Conservation (phyloP, 2,797 vertebrate genomes). For the Pteronotus mesoamericanus region DNA sequence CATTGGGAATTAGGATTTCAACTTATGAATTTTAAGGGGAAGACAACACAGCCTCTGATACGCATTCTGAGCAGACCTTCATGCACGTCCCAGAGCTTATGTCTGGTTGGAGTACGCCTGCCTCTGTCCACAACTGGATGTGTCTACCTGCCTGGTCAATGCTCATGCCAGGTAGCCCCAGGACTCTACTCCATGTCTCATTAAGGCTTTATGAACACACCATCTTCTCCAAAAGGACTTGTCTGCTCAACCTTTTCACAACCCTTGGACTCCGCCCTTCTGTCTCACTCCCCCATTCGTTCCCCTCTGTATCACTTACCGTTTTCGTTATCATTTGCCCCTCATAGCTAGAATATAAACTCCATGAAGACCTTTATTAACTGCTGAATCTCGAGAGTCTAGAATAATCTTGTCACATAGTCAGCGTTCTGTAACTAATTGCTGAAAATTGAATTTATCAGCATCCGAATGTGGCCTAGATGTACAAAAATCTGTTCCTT, state of each 20-base stretch:
- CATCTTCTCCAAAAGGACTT: neutral
- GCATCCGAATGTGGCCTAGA: neutral
- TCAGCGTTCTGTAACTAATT: neutral
- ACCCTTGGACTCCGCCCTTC: neutral
- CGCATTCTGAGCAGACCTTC: neutral
- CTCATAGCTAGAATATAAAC: neutral
- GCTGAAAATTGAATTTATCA: neutral
- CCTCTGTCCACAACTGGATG: neutral
- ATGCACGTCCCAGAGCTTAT: neutral
- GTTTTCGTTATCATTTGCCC: neutral
- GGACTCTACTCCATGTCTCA: neutral
- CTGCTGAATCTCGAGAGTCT: neutral
- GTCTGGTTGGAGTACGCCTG: fast-evolving
- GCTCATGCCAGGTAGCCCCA: neutral
- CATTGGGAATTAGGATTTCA: neutral
- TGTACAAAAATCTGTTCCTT: neutral
- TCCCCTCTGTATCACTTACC: neutral
- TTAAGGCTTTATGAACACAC: neutral
- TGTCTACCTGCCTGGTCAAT: neutral
- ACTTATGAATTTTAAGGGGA: neutral
- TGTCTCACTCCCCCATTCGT: neutral
- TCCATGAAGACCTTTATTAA: neutral
- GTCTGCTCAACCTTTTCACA: neutral
- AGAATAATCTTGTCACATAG: neutral
- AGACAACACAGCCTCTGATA: neutral